Conservation (phyloP, 2,797 vertebrate species). For the Australoheros facetus region DNA sequence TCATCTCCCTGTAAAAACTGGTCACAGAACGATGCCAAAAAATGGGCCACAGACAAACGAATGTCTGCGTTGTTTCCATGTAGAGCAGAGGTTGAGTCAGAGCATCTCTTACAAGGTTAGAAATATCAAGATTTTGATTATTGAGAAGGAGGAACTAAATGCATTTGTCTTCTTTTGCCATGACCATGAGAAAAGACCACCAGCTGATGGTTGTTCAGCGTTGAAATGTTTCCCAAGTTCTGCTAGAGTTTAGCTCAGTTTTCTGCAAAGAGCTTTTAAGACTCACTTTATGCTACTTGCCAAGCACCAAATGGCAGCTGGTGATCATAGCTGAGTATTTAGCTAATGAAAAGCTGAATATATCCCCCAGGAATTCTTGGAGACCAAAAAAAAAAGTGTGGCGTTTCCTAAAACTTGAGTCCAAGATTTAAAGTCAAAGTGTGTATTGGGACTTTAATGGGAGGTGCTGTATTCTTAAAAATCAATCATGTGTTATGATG, state of each 20-base stretch:
- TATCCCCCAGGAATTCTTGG: not conserved
- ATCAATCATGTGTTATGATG: not conserved
- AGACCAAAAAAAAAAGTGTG: not conserved
- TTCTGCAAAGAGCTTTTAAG: fast-evolving
- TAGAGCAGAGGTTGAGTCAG: not conserved
- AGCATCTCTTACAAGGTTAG: not conserved
- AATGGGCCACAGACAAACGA: not conserved
- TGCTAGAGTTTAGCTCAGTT: not conserved
- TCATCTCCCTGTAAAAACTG: not conserved
- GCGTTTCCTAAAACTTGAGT: not conserved
- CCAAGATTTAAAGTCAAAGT: not conserved
- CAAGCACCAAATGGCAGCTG: not conserved
- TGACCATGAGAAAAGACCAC: not conserved
- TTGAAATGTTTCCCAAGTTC: not conserved
- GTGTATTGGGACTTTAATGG: not conserved
- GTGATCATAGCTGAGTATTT: not conserved
- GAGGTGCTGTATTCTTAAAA: not conserved
- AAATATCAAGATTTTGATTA: not conserved
- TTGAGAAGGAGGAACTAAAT: not conserved
- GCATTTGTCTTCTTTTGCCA: fast-evolving
- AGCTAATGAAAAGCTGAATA: not conserved
- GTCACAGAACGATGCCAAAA: not conserved
- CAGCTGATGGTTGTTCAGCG: fast-evolving
- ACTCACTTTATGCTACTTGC: not conserved
- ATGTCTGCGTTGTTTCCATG: not conserved